These are phyloP conservation scores for Pegoplata infirma DNA, from an alignment of 2,888 invertebrate species.

Conservation along the genomic window DNA sequence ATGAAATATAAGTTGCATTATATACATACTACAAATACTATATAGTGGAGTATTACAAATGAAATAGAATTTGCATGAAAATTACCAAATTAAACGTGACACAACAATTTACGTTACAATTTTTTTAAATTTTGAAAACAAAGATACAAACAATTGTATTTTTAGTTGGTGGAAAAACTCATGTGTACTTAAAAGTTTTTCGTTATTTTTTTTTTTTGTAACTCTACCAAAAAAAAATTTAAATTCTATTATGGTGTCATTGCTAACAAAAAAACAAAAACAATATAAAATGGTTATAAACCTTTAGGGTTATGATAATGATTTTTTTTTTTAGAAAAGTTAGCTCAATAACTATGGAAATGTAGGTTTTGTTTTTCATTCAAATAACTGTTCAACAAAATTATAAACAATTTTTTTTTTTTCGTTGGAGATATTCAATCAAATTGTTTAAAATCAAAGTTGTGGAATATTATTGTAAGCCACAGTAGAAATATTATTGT, in stretches of 20 bases:
- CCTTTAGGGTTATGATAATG: constrained; percentile 58
- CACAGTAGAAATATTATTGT: constrained; percentile 4
- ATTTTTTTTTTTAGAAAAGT: constrained; percentile 9
- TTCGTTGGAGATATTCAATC: neutral
- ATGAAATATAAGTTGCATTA: no score
- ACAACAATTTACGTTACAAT: constrained; percentile 73
- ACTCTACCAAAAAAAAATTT: neutral
- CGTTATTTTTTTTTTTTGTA: neutral
- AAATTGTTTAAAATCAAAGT: constrained; percentile 14
- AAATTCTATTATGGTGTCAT: constrained; percentile 50
- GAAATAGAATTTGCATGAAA: constrained; percentile 70
- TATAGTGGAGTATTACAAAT: neutral
- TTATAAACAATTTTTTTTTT: constrained; percentile 15
- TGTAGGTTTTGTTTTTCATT: neutral
- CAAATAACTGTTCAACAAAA: constrained; percentile 40
- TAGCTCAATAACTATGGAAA: neutral
- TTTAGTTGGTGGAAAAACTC: neutral
- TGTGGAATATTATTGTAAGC: no score
- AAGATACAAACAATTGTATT: constrained; percentile 39
- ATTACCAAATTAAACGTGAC: constrained; percentile 75
- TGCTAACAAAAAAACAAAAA: constrained; percentile 22
- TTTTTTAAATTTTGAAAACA: constrained; percentile 23
- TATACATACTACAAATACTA: no score
- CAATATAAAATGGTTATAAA: constrained; percentile 37
- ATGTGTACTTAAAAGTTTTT: constrained; percentile 22